These are phyloP conservation scores for Drosophila sucinea DNA, from an alignment of 1,140 invertebrate genomes.

Conservation along the genomic window DNA sequence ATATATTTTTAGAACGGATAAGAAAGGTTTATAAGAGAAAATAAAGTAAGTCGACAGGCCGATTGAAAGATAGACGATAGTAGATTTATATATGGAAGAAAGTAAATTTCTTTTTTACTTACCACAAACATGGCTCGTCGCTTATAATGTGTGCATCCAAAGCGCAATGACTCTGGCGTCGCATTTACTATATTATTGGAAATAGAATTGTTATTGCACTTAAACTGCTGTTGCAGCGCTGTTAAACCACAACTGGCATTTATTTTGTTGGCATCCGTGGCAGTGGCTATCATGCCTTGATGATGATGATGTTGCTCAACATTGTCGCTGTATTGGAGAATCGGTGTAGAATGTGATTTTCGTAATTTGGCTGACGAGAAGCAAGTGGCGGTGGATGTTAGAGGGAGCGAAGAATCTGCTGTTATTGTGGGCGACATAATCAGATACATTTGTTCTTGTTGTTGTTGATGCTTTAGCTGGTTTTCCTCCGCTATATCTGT, in stretches of 20 bases:
- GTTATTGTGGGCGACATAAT: conserved; percentile 50
- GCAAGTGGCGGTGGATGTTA: neutral
- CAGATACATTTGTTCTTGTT: conserved; percentile 38
- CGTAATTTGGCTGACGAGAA: conserved; percentile 40
- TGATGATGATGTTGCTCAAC: conserved; percentile 37
- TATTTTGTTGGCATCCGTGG: conserved; percentile 47
- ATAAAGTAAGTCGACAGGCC: neutral
- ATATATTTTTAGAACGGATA: too few species aligned
- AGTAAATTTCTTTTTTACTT: conserved; percentile 78
- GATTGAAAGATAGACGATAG: neutral
- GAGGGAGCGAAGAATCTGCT: conserved; percentile 19
- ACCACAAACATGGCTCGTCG: conserved; percentile 92
- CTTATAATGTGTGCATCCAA: conserved; percentile 91
- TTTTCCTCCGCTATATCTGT: conserved; percentile 35
- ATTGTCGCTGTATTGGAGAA: conserved; percentile 48
- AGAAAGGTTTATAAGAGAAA: too few species aligned
- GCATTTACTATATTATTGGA: conserved; percentile 17
- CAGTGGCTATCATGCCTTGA: too few species aligned
- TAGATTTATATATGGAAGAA: neutral
- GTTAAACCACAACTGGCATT: conserved; percentile 26
- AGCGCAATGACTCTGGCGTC: conserved; percentile 63
- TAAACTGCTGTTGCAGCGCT: conserved; percentile 26
- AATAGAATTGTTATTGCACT: conserved; percentile 28
- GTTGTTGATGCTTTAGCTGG: conserved; percentile 27
- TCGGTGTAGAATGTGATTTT: conserved; percentile 71